These are phyloP conservation scores for Troilus luridus DNA, from an alignment of 2,888 invertebrate species.

Conservation along the genomic window DNA sequence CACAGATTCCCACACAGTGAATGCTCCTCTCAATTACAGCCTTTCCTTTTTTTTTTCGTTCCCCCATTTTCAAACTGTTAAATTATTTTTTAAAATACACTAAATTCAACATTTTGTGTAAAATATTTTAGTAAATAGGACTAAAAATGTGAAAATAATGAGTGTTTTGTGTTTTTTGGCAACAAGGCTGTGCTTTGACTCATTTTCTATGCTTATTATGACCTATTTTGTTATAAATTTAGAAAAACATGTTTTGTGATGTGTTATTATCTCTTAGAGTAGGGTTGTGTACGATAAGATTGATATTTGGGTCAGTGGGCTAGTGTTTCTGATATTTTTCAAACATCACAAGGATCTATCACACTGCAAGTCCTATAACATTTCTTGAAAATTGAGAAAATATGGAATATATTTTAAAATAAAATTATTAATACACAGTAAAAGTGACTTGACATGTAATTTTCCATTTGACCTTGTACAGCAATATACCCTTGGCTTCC, in stretches of 20 bases:
- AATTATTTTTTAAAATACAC: not conserved
- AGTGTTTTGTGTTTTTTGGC: not conserved
- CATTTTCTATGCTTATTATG: not conserved
- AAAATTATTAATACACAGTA: not conserved
- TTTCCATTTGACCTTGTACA: constrained; percentile 31
- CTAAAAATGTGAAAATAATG: not conserved
- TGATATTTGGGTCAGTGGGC: constrained; percentile 34
- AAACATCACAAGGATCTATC: not conserved
- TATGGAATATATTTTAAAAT: not conserved
- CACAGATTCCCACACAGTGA: constrained; percentile 45
- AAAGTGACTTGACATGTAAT: not conserved
- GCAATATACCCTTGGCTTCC: constrained; percentile 6
- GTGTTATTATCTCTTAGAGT: not conserved
- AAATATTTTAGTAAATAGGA: not conserved
- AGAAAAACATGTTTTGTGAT: not conserved
- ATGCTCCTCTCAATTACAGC: not conserved
- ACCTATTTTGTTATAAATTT: not conserved
- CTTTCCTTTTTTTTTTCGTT: not conserved
- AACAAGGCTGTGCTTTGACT: not conserved
- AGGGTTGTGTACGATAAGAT: not conserved
- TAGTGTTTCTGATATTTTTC: constrained; percentile 9
- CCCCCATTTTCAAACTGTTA: not conserved
- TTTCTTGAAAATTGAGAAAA: not conserved
- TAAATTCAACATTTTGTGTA: not conserved
- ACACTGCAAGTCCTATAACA: too few species aligned